These are phyloP conservation scores for Champsocephalus esox DNA, from an alignment of 2,797 vertebrate genomes.

Conservation along the genomic window DNA sequence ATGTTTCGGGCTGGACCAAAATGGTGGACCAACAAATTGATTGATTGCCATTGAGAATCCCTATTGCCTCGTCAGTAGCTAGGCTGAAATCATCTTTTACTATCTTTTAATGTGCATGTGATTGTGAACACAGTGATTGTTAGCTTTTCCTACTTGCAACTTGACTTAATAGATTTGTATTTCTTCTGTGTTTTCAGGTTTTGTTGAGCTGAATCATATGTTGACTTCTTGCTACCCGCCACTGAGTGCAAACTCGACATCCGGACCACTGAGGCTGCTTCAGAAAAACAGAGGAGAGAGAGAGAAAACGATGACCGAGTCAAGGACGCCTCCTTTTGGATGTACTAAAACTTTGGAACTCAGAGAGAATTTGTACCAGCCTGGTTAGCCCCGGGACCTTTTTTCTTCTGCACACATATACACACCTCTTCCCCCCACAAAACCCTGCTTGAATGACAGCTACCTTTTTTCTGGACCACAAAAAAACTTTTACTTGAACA, in stretches of 20 bases:
- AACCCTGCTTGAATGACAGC: conserved; percentile 80
- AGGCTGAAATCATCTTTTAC: not conserved
- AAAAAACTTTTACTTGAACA: conserved; percentile 76
- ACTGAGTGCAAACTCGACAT: conserved; percentile 80
- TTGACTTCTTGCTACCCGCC: conserved; percentile 89
- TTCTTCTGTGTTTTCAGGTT: conserved; percentile 83
- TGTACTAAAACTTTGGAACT: conserved; percentile 89
- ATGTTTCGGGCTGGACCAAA: not conserved
- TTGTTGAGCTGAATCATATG: conserved; percentile 92
- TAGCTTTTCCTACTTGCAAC: not conserved
- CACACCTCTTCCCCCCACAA: conserved; percentile 68
- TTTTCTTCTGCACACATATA: conserved; percentile 75
- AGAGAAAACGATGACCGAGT: conserved; percentile 63
- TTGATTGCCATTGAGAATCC: too few relatives aligned
- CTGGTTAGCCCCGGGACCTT: conserved; percentile 73
- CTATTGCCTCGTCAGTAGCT: not conserved
- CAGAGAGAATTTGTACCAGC: conserved; percentile 76
- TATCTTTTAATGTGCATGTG: not conserved
- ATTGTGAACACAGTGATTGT: not conserved
- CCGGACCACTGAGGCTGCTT: conserved; percentile 79
- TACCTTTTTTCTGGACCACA: conserved; percentile 81
- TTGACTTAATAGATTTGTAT: not conserved
- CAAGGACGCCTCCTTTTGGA: conserved; percentile 86
- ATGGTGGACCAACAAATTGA: not conserved
- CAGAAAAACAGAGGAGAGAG: conserved; percentile 67